phyloP scores from a whole-genome alignment of 2,888 invertebrate genomes.

The Lepas anatifera region DNA sequence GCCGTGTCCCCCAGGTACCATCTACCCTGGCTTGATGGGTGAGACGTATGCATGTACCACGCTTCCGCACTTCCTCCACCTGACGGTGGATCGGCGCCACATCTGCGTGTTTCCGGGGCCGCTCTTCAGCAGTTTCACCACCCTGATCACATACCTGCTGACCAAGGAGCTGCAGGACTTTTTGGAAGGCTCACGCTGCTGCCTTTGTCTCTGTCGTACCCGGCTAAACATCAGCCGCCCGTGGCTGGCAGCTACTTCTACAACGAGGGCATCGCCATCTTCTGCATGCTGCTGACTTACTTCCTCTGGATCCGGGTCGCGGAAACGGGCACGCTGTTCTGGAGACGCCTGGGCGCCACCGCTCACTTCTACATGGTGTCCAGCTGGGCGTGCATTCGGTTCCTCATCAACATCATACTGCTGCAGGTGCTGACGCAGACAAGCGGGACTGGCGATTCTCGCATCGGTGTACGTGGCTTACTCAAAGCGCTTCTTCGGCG shows the following conservation, averaged over 20 bases:
- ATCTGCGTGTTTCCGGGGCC: constrained; percentile 96
- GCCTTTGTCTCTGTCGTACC: constrained; percentile 92
- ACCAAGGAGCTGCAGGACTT: constrained; percentile 91
- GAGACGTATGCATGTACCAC: constrained; percentile 82
- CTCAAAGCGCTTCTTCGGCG: constrained; percentile 83
- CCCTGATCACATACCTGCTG: constrained; percentile 82
- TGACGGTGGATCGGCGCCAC: constrained; percentile 89
- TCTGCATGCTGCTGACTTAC: constrained; percentile 95
- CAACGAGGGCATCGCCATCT: constrained; percentile 95
- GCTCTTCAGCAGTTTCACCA: constrained; percentile 75
- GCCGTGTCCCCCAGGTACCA: no score
- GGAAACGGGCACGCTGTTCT: constrained; percentile 84
- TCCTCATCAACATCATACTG: constrained; percentile 93
- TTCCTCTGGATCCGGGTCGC: constrained; percentile 96
- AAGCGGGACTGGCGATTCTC: constrained; percentile 87
- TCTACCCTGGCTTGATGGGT: constrained; percentile 91
- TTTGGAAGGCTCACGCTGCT: constrained; percentile 87
- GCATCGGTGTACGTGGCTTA: constrained; percentile 89
- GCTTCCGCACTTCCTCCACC: constrained; percentile 66
- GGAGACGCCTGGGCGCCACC: constrained; percentile 77
- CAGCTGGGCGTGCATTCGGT: constrained; percentile 97
- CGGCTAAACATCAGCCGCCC: constrained; percentile 90
- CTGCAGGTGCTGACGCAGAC: constrained; percentile 87
- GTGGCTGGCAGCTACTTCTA: constrained; percentile 97
- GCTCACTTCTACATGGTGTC: constrained; percentile 98